Base-by-base conservation (phyloP, 1,140 invertebrate species). In the Heliothis subflexa region DNA sequence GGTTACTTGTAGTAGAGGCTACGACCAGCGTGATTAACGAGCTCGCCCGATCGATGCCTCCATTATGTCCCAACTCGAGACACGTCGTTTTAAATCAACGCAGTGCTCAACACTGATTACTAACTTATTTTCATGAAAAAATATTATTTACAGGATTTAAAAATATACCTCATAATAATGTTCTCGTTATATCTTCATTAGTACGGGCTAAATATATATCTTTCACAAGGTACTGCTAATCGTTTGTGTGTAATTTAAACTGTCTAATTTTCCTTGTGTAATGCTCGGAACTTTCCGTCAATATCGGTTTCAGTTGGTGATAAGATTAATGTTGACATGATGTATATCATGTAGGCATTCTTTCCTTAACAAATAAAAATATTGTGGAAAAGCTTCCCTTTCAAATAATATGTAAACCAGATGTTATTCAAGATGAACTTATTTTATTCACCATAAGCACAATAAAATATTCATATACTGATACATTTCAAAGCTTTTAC, bases 141-240 rank as follows among this genome's bases (percentile, higher is more conserved):
- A 18, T 33, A 45, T 45, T n/a, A 16, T 18, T 64, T 64, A 45
- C 14, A 62, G n/a, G 45, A 64, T 45, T n/a, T 64, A 64, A 45
- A 64, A 64, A 45, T 64, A 64, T n/a, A 16, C 33, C n/a, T n/a
- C 18, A 64, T 7, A 47, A 64, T 40, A 45, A 18, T n/a, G 25
- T 45, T 45, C 11, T 64, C 40, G 61, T n/a, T n/a, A 47, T 40
- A n/a, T 64, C 0, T 10, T 62, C 33, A 64, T 64, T 64, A 64
- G 40, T 47, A 11, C 5, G 16, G 45, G n/a, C 61, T 64, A 64
- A 47, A 64, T 45, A 45, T 64, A 64, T 61, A 25, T 64, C n/a
- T 16, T 64, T 45, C 61, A 64, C 40, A 64, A 64, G 61, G 40
- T 45, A 18, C 61, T 64, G 61, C n/a, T 64, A 64, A 47, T 45